These are phyloP conservation scores for Premnoplex brunnescens DNA, from an alignment of 2,797 vertebrate genomes.

Conservation along the genomic window DNA sequence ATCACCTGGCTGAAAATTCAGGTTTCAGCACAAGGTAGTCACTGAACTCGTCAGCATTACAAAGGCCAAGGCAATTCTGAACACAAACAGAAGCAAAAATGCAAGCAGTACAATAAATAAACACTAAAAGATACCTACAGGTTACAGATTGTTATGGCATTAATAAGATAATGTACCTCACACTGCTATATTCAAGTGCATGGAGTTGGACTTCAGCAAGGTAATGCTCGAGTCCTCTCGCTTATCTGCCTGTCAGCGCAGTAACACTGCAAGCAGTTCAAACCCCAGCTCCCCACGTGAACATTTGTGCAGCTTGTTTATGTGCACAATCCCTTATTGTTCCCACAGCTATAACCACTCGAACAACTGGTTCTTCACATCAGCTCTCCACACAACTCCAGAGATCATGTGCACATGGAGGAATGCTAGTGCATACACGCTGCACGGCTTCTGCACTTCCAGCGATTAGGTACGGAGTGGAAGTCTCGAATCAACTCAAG, in stretches of 20 bases:
- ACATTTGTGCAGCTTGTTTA: conserved; percentile 9
- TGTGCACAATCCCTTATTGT: conserved; percentile 34
- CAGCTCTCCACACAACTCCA: background rate
- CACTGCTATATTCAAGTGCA: background rate
- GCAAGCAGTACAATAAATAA: background rate
- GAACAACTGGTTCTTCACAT: conserved; percentile 51
- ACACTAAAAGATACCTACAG: background rate
- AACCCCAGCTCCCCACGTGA: background rate
- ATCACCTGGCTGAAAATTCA: background rate
- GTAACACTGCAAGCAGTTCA: background rate
- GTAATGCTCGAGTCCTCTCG: rapidly evolving
- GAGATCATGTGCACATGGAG: background rate
- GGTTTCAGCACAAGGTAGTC: background rate
- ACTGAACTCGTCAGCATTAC: background rate
- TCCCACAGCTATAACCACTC: conserved; percentile 11
- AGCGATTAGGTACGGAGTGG: background rate
- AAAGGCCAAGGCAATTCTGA: background rate
- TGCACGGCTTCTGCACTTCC: background rate
- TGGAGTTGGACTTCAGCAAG: background rate
- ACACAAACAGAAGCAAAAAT: background rate
- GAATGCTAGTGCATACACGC: background rate
- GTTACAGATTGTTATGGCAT: background rate
- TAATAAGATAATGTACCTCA: background rate
- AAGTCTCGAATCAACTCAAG: background rate
- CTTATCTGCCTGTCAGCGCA: background rate